A percentile compares a stretch with the other conserved stretches of the same genome.
Evolutionary conservation across 2,888 invertebrate genomes (phyloP).

Genomic region (Thecocarcelia acutangulata): DNA sequence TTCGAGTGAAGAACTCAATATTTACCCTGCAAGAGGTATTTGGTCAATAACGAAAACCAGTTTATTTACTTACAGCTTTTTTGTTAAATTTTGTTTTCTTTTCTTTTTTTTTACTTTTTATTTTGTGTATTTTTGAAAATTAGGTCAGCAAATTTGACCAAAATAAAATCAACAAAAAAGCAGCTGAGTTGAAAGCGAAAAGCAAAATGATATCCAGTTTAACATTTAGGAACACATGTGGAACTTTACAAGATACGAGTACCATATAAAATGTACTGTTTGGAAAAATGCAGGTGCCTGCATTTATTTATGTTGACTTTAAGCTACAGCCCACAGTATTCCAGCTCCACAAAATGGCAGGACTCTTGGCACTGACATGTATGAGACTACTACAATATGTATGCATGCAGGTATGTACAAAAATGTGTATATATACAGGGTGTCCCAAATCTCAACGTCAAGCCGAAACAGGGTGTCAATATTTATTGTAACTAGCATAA

Average conservation of each 20-base stretch:
- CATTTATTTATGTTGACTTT: too few species aligned
- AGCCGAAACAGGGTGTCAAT: too few species aligned
- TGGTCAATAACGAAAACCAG: constrained; percentile 46
- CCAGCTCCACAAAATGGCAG: too few species aligned
- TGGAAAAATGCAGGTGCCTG: neutral
- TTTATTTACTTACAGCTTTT: constrained; percentile 33
- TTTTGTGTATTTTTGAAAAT: constrained; percentile 24
- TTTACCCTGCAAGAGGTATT: constrained; percentile 46
- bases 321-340: too few species aligned
- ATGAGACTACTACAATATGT: too few species aligned
- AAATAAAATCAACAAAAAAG: constrained; percentile 16
- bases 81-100: too few species aligned
- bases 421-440: too few species aligned
- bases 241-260: neutral
- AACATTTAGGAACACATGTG: constrained; percentile 38
- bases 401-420: too few species aligned
- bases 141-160: constrained; percentile 56
- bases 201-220: constrained; percentile 53
- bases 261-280: neutral
- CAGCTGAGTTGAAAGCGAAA: constrained; percentile 37
- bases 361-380: too few species aligned
- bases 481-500: too few species aligned
- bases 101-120: constrained; percentile 3
- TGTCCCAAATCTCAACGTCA: too few species aligned
- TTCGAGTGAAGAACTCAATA: constrained; percentile 20